Evolutionary conservation across 1,140 invertebrate genomes (phyloP).

Genomic region (Papilio xuthus): DNA sequence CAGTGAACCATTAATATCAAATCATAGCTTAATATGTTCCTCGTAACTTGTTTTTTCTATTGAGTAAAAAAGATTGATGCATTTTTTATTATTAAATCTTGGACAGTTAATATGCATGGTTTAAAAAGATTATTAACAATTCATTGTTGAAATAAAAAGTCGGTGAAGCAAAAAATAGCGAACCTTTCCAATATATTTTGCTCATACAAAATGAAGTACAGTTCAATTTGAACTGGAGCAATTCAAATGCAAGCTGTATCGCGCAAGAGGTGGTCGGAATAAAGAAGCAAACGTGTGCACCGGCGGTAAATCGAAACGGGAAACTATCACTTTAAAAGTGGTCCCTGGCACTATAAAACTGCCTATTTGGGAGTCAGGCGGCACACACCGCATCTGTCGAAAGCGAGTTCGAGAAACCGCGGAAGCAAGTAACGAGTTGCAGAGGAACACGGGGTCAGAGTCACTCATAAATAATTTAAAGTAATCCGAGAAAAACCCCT

Average conservation of each 20-base stretch:
- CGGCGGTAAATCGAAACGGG: conserved; percentile 67
- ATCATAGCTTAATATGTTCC: no score
- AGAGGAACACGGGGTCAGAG: conserved; percentile 64
- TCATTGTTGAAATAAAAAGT: background rate
- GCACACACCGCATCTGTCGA: conserved; percentile 61
- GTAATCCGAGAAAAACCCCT: conserved; percentile 75
- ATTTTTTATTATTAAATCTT: background rate
- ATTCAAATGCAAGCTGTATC: conserved; percentile 54
- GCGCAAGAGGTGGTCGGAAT: conserved; percentile 51
- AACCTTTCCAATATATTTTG: background rate
- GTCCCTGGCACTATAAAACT: conserved; percentile 62
- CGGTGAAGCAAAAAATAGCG: conserved; percentile 5
- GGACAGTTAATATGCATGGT: background rate
- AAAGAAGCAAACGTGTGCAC: conserved; percentile 57
- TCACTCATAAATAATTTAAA: conserved; percentile 80
- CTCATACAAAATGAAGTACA: conserved; percentile 40
- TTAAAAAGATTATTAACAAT: background rate
- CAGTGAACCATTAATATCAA: no score
- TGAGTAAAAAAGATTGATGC: background rate
- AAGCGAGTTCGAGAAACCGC: conserved; percentile 48
- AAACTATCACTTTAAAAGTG: conserved; percentile 74
- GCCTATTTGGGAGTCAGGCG: conserved; percentile 68
- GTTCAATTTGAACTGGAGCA: conserved; percentile 44
- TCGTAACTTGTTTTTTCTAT: no score
- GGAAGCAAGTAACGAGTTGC: conserved; percentile 57